Evolutionary conservation across 2,888 invertebrate species (phyloP).

Genomic region (Noctua janthe): DNA sequence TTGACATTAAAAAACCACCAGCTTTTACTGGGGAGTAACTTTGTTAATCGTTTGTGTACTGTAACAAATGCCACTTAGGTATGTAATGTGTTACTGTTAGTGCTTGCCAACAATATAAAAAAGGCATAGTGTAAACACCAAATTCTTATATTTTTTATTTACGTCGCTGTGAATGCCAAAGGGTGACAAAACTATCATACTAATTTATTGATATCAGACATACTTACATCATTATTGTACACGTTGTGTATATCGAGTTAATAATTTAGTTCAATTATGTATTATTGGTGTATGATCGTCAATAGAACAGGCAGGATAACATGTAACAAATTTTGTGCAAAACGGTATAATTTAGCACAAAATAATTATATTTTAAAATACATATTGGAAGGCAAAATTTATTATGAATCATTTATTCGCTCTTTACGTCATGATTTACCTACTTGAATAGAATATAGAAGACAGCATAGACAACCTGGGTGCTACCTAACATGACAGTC

Average conservation of each 20-base stretch:
- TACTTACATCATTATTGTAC: not conserved
- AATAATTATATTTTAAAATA: not conserved
- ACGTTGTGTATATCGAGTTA: not conserved
- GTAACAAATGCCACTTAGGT: slow-evolving; percentile 10
- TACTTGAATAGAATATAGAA: slow-evolving; percentile 13
- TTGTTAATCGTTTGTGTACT: slow-evolving; percentile 30
- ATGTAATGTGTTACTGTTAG: slow-evolving; percentile 1
- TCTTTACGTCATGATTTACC: slow-evolving; percentile 15
- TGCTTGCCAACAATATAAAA: not conserved
- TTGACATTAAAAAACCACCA: slow-evolving; percentile 45
- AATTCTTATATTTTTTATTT: not conserved
- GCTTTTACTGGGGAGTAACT: slow-evolving; percentile 5
- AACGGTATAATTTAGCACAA: not conserved
- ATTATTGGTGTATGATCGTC: not conserved
- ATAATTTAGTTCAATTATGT: not conserved
- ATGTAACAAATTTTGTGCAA: not conserved
- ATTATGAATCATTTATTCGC: slow-evolving; percentile 1
- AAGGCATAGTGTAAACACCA: not conserved
- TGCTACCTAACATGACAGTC: not conserved
- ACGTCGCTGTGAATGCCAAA: not conserved
- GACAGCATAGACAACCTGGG: not conserved
- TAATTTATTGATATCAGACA: not conserved
- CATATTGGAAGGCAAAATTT: not conserved
- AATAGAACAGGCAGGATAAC: not conserved
- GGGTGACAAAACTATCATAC: not conserved